phyloP scores from a whole-genome alignment of 2,797 vertebrate genomes.

The Meriones psammophilus region DNA sequence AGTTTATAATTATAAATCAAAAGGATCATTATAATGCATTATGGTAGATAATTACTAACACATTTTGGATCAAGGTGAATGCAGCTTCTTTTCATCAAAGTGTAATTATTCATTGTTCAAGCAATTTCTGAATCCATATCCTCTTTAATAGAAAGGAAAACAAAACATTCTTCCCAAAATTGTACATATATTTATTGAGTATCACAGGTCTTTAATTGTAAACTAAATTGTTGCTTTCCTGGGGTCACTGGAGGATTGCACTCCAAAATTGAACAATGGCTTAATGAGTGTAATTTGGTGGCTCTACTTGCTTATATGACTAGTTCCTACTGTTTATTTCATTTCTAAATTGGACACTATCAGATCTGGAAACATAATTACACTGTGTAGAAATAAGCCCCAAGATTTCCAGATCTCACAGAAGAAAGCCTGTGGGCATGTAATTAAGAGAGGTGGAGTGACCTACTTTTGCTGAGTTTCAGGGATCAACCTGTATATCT shows the following conservation, averaged over 20 bases:
- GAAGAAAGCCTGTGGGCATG: slow-evolving; percentile 82
- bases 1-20: slow-evolving; percentile 71
- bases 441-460: slow-evolving; percentile 84
- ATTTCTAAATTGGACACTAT: slow-evolving; percentile 85
- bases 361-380: slow-evolving; percentile 86
- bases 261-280: slow-evolving; percentile 73
- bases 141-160: slow-evolving; percentile 56
- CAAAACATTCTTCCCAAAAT: slow-evolving; percentile 69
- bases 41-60: slow-evolving; percentile 72
- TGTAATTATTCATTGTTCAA: slow-evolving; percentile 75
- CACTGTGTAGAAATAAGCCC: slow-evolving; percentile 80
- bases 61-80: slow-evolving; percentile 77
- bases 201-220: slow-evolving; percentile 67
- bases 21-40: slow-evolving; percentile 71
- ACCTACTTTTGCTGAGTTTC: slow-evolving; percentile 84
- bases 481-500: slow-evolving; percentile 83
- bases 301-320: slow-evolving; percentile 81
- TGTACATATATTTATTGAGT: slow-evolving; percentile 65
- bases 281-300: slow-evolving; percentile 86
- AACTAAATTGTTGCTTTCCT: slow-evolving; percentile 73
- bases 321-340: slow-evolving; percentile 86
- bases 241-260: slow-evolving; percentile 68
- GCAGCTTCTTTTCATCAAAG: slow-evolving; percentile 72
- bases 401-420: slow-evolving; percentile 82
- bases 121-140: slow-evolving; percentile 65